Conservation (phyloP, 1,140 invertebrate species). For the Reticulitermes speratus region DNA sequence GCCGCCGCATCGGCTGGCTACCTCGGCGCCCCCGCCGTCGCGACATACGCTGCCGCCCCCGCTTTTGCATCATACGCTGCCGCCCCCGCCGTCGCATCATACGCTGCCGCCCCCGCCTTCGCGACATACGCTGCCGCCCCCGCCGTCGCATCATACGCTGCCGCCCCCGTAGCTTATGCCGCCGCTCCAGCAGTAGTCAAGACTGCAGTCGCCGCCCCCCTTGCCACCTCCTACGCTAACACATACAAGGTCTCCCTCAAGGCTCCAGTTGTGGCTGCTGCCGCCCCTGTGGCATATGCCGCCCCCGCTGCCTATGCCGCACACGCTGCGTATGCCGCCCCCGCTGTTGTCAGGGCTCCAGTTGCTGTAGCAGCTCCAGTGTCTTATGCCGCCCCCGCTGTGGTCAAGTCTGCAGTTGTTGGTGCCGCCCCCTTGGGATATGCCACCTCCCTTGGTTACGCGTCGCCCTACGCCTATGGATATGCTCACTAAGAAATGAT, state of each 20-base stretch:
- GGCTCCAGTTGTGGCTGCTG: conserved; percentile 38
- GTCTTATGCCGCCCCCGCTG: conserved; percentile 38
- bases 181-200: conserved; percentile 28
- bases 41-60: conserved; percentile 34
- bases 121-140: conserved; percentile 39
- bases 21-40: conserved; percentile 40
- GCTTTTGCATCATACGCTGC: conserved; percentile 37
- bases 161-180: conserved; percentile 35
- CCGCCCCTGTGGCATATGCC: conserved; percentile 36
- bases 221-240: conserved; percentile 38
- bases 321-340: conserved; percentile 32
- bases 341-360: conserved; percentile 32
- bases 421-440: conserved; percentile 35
- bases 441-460: conserved; percentile 35
- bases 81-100: conserved; percentile 38
- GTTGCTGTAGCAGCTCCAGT: conserved; percentile 25
- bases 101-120: no score
- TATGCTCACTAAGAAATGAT: conserved; percentile 32
- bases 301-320: conserved; percentile 36
- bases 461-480: conserved; percentile 34
- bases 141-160: conserved; percentile 18
- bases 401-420: conserved; percentile 32
- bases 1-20: conserved; percentile 47
- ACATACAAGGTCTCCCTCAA: conserved; percentile 45
- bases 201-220: conserved; percentile 32